Conservation (phyloP, 2,888 invertebrate genomes). For the Willowsia nigromaculata region DNA sequence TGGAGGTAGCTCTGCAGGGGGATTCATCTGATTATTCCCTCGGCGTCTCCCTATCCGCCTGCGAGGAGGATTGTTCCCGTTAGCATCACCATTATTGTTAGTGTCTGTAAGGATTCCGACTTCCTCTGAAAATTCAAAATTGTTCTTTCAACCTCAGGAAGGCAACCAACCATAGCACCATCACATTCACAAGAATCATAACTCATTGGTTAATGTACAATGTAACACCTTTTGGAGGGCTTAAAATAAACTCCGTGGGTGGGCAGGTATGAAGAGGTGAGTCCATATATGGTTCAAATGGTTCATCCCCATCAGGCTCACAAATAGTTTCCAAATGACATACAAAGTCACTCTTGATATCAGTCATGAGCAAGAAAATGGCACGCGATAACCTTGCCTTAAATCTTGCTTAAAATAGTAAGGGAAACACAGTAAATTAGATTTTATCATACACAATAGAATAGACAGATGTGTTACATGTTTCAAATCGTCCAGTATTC, state of each 20-base stretch:
- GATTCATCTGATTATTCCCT: not conserved
- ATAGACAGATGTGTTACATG: too few relatives aligned
- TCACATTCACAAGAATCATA: not conserved
- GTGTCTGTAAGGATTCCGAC: not conserved
- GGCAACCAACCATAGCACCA: not conserved
- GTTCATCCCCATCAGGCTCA: constrained; percentile 52
- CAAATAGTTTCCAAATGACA: not conserved
- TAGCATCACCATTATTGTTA: not conserved
- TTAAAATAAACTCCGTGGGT: constrained; percentile 16
- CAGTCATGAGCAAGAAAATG: not conserved
- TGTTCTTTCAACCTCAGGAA: not conserved
- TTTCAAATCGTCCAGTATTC: too few relatives aligned
- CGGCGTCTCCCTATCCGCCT: not conserved
- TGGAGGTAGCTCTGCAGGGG: not conserved
- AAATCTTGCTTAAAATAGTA: not conserved
- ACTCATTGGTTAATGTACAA: too few relatives aligned
- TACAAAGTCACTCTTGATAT: not conserved
- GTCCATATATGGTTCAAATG: not conserved
- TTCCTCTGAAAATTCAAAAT: not conserved
- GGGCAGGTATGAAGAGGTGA: constrained; percentile 32
- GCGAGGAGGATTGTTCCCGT: not conserved
- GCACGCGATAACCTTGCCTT: not conserved
- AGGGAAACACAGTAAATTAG: not conserved
- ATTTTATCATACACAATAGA: not conserved
- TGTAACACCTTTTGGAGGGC: constrained; percentile 58